Percentiles rank a stretch among this genome's conserved stretches.
These are phyloP conservation scores for Pogonocherus hispidulus DNA, from an alignment of 2,888 invertebrate species.

Conservation along the genomic window DNA sequence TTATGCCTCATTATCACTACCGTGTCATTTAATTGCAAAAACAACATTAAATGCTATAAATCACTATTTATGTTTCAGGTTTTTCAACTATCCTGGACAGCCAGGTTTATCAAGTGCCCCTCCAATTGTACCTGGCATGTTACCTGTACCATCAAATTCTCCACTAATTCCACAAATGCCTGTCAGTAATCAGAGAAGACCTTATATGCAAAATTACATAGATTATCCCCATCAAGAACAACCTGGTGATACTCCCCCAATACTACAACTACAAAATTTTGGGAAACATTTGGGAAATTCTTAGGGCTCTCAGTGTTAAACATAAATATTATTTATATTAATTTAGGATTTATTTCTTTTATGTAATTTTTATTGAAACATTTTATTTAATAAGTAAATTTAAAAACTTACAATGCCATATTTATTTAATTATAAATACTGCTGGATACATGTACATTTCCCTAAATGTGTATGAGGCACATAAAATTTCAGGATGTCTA, in stretches of 20 bases:
- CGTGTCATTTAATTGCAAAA: too few species aligned
- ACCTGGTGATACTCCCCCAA: conserved; percentile 61
- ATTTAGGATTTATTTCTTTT: neutral
- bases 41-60: too few species aligned
- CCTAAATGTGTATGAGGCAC: too few species aligned
- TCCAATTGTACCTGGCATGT: conserved; percentile 66
- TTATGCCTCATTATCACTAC: too few species aligned
- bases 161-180: conserved; percentile 50
- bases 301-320: conserved; percentile 48
- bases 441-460: too few species aligned
- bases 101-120: conserved; percentile 65
- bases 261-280: conserved; percentile 67
- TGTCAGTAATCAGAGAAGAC: conserved; percentile 43
- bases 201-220: conserved; percentile 58
- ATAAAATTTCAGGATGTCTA: too few species aligned
- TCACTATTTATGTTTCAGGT: conserved; percentile 67
- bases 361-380: neutral
- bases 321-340: neutral
- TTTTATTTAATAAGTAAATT: neutral
- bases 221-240: conserved; percentile 58
- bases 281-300: conserved; percentile 66
- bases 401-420: too few species aligned
- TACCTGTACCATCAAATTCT: conserved; percentile 64
- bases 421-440: too few species aligned
- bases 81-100: conserved; percentile 72